Conservation (phyloP, 2,888 invertebrate species). For the Cerastoderma edule region DNA sequence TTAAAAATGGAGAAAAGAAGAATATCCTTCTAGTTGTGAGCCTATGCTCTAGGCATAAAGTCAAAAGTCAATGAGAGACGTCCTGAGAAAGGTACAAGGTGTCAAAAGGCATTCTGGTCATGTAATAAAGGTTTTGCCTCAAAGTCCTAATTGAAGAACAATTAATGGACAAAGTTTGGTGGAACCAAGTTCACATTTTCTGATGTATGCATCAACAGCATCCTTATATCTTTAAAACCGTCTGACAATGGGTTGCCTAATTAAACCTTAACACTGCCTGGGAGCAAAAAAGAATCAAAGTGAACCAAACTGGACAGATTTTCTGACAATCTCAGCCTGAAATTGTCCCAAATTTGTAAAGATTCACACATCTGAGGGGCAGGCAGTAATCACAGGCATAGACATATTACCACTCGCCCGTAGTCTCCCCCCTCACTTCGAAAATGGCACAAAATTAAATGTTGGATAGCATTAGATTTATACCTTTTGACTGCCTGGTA, state of each 20-base stretch:
- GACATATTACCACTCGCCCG: slow-evolving; percentile 45
- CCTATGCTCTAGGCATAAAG: too few relatives aligned
- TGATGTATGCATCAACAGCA: slow-evolving; percentile 32
- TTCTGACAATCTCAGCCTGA: slow-evolving; percentile 48
- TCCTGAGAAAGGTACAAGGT: too few relatives aligned
- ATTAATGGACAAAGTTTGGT: slow-evolving; percentile 25
- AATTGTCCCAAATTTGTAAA: slow-evolving; percentile 46
- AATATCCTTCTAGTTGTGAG: too few relatives aligned
- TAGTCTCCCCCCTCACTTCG: too few relatives aligned
- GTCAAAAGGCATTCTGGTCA: slow-evolving; percentile 30
- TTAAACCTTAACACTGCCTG: slow-evolving; percentile 51
- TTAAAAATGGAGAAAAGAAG: too few relatives aligned
- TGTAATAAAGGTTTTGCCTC: slow-evolving; percentile 17
- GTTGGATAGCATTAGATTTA: slow-evolving; percentile 16
- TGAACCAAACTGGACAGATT: slow-evolving; percentile 28
- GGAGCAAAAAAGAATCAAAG: slow-evolving; percentile 24
- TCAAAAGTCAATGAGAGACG: too few relatives aligned
- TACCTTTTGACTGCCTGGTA: not conserved
- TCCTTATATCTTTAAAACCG: slow-evolving; percentile 31
- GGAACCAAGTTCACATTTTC: slow-evolving; percentile 15
- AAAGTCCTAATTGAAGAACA: slow-evolving; percentile 28
- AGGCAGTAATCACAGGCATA: slow-evolving; percentile 32
- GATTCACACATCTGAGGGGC: slow-evolving; percentile 35
- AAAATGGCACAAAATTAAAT: slow-evolving; percentile 6
- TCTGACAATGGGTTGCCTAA: slow-evolving; percentile 35